Percentiles rank a stretch among this genome's conserved stretches.
Conservation (phyloP, 2,888 invertebrate genomes). For the Polymixis flavicincta region DNA sequence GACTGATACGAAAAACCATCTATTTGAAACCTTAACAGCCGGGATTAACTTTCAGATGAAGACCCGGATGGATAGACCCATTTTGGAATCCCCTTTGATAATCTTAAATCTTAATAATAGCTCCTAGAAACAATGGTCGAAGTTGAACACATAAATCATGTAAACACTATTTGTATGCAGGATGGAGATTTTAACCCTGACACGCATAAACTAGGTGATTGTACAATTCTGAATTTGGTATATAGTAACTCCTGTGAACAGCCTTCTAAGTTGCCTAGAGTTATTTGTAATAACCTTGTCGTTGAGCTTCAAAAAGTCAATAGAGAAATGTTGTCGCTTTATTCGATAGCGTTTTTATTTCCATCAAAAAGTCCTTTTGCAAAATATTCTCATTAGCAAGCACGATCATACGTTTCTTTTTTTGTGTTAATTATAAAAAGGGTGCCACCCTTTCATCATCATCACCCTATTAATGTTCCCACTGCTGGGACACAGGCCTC, state of each 20-base stretch:
- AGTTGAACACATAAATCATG: constrained; percentile 34
- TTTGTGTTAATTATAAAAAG: neutral
- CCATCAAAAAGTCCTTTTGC: neutral
- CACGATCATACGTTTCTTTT: neutral
- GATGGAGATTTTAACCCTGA: constrained; percentile 31
- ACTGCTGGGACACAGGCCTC: no score
- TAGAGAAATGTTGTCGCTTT: no score
- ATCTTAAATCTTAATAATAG: constrained; percentile 13
- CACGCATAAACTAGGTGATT: constrained; percentile 15
- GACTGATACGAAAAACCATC: neutral
- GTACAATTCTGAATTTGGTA: constrained; percentile 13
- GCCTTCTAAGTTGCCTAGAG: neutral
- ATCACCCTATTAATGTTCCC: no score
- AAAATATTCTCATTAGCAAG: neutral
- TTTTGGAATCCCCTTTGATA: constrained; percentile 14
- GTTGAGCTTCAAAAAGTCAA: neutral
- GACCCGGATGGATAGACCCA: neutral
- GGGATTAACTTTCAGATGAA: neutral
- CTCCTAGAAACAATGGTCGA: constrained; percentile 21
- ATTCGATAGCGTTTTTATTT: no score
- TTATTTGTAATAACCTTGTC: constrained; percentile 13
- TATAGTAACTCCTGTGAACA: constrained; percentile 2
- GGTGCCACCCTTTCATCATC: constrained; percentile 1
- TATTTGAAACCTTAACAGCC: neutral
- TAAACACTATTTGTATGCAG: constrained; percentile 9